Base-by-base conservation (phyloP, 1,140 invertebrate genomes). In the Zaprionus camerounensis region DNA sequence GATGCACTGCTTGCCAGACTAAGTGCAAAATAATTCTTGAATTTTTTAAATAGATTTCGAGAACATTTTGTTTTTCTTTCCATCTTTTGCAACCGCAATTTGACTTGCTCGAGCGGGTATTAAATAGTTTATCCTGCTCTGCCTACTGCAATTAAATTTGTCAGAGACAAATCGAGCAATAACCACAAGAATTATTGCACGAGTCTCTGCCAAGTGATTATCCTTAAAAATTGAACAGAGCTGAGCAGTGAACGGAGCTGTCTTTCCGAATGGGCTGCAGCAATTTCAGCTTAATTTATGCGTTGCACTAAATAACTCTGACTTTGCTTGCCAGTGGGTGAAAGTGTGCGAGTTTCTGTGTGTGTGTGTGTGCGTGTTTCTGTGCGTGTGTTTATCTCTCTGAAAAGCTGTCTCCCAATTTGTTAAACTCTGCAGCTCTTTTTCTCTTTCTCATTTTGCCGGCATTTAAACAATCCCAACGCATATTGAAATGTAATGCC, bases 261-360 rank as follows among this genome's bases (percentile, higher is more conserved):
- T 17, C 76, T 68, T 59, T 64, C 69, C 69, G 49, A 31, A 51
- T 49, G 56, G 58, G 3, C 58, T 66, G 64, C 61, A 72, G 78
- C 46, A 73, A 80, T 64, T 84, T 83, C 62, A 59, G 69, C 61
- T 80, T 83, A 78, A 83, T 83, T 84, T 83, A 83, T 83, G 78
- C 73, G 58, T 55, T 55, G 78, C 77, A 81, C 68, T 68, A 84
- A 83, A 83, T 81, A 75, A 84, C 51, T 51, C 12, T 9, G 1
- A 5, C 28, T 46, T 46, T 46, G 41, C 41, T 6, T 17, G 41
- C 5, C 38, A 6, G n/a, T 46, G n/a, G 6, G 41, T 2, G 41
- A 17, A 17, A 17, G 41, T 46, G 41, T 17, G n/a, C 3, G n/a
- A n/a, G 41, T 46, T 3, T 17, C 0, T 17, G 17, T 17, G 17